Percentiles rank a stretch among this genome's conserved stretches.
Evolutionary conservation across 2,888 invertebrate species (phyloP).

Genomic region (Drosophila anceps): DNA sequence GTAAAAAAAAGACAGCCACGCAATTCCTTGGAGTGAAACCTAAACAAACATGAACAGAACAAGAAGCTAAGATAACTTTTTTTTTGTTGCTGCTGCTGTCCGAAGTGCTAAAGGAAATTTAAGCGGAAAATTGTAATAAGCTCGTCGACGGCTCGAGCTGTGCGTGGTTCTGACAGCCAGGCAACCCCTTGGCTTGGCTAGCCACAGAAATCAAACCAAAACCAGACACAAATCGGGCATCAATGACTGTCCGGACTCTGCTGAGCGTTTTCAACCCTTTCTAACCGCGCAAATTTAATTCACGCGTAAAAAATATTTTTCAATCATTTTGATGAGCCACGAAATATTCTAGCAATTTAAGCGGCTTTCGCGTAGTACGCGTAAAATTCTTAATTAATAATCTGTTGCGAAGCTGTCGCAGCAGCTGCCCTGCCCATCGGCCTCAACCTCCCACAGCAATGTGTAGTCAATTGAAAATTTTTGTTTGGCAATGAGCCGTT

Average conservation of each 20-base stretch:
- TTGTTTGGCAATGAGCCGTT: conserved; percentile 82
- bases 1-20: conserved; percentile 60
- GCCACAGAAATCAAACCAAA: conserved; percentile 63
- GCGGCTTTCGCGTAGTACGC: conserved; percentile 71
- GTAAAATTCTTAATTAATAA: conserved; percentile 84
- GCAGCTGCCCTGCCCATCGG: conserved; percentile 1
- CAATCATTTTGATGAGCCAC: conserved; percentile 81
- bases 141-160: conserved; percentile 38
- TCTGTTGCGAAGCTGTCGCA: conserved; percentile 76
- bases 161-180: conserved; percentile 26
- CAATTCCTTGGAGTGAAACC: conserved; percentile 64
- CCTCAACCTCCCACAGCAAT: conserved; percentile 19
- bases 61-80: conserved; percentile 62
- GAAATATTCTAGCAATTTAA: conserved; percentile 80
- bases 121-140: conserved; percentile 82
- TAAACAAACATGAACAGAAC: conserved; percentile 67
- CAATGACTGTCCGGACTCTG: conserved; percentile 46
- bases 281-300: conserved; percentile 78
- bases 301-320: conserved; percentile 77
- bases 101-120: conserved; percentile 76
- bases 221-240: conserved; percentile 46
- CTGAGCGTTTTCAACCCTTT: conserved; percentile 58
- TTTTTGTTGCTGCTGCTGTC: conserved; percentile 17
- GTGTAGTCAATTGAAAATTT: conserved; percentile 80
- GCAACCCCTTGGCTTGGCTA: conserved; percentile 46